Base-by-base conservation (phyloP, 37 sponge, comb jelly and placozoan species). In the Theonella swinhoei region DNA sequence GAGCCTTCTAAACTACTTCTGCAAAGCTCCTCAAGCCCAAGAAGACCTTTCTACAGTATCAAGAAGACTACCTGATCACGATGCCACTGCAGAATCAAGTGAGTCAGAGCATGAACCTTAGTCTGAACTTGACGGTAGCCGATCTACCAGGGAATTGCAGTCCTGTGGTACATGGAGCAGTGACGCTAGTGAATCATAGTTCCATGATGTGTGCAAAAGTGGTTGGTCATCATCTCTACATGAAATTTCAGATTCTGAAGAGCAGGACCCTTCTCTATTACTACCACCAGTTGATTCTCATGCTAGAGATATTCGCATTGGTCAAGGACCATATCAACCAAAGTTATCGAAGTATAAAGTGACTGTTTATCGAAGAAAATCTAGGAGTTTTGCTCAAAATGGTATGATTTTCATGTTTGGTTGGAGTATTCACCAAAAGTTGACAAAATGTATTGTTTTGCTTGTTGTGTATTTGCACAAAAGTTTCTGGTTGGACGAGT, bases 381-480 rank as follows among this genome's bases (percentile, higher is more conserved):
- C 39, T 72, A 72, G 74, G 25, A 72, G 74, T 39, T 66, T 66
- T 66, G 67, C n/a, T 66, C 67, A 23, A 66, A 66, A 24, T 66
- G 67, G 67, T 66, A 66, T 23, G 67, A 66, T 24, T 66, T 66
- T 66, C 67, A 66, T 24, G 26, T 26, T 23, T 66, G 67, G 67
- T 23, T 66, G 26, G 67, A 66, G 26, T 66, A 66, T 23, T 66
- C 67, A 26, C 67, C 67, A 8, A 66, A 66, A 24, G 26, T 24
- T 11, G 67, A 66, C 26, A 66, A 66, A 23, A 66, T 66, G 67
- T 66, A 26, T 24, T 66, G 67, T 29, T 66, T 66, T 66, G 26
- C 8, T 7, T 76, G 77, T 47, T 61, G 77, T 76, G 47, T 9
- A 9, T 76, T 76, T 76, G 77, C 61, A 24, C 61, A 54, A 14